These are phyloP conservation scores for Habroteleia sp. DNA, from an alignment of 2,888 invertebrate genomes.

Conservation along the genomic window DNA sequence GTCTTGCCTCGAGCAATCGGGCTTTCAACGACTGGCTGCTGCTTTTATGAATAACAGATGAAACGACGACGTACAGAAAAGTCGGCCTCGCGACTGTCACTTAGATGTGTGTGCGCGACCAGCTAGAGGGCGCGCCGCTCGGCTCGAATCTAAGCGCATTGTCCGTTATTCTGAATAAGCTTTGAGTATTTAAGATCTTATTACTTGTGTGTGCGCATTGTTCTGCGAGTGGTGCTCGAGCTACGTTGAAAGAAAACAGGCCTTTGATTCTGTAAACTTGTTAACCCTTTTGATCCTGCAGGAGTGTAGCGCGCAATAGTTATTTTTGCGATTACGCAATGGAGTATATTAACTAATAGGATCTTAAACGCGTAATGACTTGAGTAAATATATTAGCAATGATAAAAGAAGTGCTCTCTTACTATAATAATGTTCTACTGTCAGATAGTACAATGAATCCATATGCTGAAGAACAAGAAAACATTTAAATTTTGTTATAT, in stretches of 20 bases:
- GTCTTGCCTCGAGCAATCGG: constrained; percentile 43
- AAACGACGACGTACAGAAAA: constrained; percentile 45
- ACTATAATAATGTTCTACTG: no score
- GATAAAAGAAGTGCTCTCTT: no score
- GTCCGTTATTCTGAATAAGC: constrained; percentile 44
- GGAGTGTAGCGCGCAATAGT: constrained; percentile 28
- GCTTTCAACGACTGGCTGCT: constrained; percentile 44
- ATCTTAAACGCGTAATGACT: constrained; percentile 18
- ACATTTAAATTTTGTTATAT: no score
- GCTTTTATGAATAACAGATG: constrained; percentile 64
- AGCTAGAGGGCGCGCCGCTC: constrained; percentile 34
- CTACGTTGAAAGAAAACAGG: constrained; percentile 32
- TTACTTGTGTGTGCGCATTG: constrained; percentile 49
- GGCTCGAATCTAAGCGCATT: constrained; percentile 31
- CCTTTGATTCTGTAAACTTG: constrained; percentile 58
- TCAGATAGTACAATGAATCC: no score
- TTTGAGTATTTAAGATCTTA: constrained; percentile 58
- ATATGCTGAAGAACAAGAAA: no score
- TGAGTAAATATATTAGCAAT: no score
- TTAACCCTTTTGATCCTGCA: constrained; percentile 48
- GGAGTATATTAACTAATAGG: constrained; percentile 15
- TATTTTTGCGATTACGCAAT: constrained; percentile 38
- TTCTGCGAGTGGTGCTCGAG: constrained; percentile 47
- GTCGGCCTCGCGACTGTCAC: constrained; percentile 27
- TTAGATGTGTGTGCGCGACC: constrained; percentile 16